Evolutionary conservation across 2,888 invertebrate species (phyloP).

Genomic region (Troilus luridus): DNA sequence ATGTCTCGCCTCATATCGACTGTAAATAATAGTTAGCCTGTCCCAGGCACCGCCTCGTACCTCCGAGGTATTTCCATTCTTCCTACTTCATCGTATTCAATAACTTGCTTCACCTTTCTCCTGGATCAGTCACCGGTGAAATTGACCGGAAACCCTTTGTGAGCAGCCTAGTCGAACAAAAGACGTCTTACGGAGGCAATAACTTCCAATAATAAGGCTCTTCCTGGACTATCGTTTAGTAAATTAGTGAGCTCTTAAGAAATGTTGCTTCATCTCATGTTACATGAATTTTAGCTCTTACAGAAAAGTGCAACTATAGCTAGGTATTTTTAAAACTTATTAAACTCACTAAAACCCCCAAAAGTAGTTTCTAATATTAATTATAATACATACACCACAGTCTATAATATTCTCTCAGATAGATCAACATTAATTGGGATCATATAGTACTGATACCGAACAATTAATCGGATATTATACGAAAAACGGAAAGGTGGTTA

Average conservation of each 20-base stretch:
- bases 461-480: too few relatives aligned
- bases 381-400: too few relatives aligned
- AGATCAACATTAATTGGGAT: too few relatives aligned
- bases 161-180: constrained; percentile 22
- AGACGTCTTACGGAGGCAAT: background rate
- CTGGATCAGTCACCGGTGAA: background rate
- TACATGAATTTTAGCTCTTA: too few relatives aligned
- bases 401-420: too few relatives aligned
- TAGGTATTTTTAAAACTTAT: too few relatives aligned
- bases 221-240: background rate
- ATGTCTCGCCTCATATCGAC: background rate
- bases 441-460: too few relatives aligned
- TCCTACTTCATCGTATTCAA: background rate
- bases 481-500: too few relatives aligned
- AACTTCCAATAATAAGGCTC: background rate
- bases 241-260: background rate
- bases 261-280: too few relatives aligned
- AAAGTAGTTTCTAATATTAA: too few relatives aligned
- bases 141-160: constrained; percentile 10
- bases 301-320: too few relatives aligned
- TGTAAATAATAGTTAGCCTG: background rate
- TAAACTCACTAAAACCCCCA: too few relatives aligned
- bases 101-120: background rate
- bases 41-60: background rate
- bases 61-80: background rate